These are phyloP conservation scores for Platanista minor DNA, from an alignment of 2,113 vertebrate genomes.

Conservation along the genomic window DNA sequence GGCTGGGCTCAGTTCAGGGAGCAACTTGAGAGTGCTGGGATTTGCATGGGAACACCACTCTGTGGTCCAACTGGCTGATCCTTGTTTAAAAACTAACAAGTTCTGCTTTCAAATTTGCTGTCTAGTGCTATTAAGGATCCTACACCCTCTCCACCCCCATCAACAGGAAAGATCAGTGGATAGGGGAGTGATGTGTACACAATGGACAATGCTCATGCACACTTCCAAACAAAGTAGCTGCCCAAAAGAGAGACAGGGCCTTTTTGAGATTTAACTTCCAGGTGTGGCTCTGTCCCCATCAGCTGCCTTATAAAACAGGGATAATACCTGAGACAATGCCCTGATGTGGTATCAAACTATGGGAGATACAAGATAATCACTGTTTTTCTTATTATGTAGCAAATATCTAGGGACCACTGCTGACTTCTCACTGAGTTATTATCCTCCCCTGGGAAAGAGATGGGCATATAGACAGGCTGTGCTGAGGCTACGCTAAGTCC, in stretches of 20 bases:
- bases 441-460: not conserved
- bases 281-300: not conserved
- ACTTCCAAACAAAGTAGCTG: not conserved
- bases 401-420: not conserved
- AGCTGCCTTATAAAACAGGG: not conserved
- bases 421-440: not conserved
- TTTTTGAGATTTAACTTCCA: not conserved
- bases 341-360: not conserved
- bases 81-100: slow-evolving; percentile 66
- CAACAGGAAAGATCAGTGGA: not conserved
- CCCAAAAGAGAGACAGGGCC: not conserved
- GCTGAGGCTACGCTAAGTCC: not conserved
- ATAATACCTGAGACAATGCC: not conserved
- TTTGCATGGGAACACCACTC: slow-evolving; percentile 49
- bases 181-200: not conserved
- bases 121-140: not conserved
- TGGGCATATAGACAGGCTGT: not conserved
- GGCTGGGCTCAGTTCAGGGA: slow-evolving; percentile 24
- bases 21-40: slow-evolving; percentile 37
- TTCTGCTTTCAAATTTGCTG: slow-evolving; percentile 46
- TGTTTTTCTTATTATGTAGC: not conserved
- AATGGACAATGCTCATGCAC: not conserved
- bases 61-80: slow-evolving; percentile 48
- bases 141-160: not conserved
- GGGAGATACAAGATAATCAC: not conserved